Evolutionary conservation across 2,113 vertebrate genomes (phyloP).

Genomic region (Onychorhynchus coronatus): DNA sequence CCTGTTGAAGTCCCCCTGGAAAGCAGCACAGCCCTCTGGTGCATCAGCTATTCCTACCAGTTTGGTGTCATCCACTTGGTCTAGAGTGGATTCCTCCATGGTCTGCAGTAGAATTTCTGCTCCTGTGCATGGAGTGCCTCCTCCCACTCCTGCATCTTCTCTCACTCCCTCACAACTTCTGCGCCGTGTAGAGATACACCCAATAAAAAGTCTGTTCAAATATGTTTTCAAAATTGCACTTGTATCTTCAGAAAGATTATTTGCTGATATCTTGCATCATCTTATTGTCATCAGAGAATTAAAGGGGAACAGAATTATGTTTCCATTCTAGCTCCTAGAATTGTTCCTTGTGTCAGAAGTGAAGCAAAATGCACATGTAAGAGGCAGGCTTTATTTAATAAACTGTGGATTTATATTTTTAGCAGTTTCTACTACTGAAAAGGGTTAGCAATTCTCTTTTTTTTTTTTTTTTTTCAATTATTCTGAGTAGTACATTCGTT

Average conservation of each 20-base stretch:
- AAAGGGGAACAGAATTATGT: not conserved
- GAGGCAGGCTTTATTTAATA: not conserved
- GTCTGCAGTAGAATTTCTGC: not conserved
- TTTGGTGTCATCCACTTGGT: not conserved
- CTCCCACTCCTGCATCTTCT: not conserved
- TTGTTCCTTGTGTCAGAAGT: not conserved
- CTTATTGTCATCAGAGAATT: not conserved
- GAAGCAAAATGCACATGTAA: not conserved
- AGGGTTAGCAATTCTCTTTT: not conserved
- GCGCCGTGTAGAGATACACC: not conserved
- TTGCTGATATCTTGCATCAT: not conserved
- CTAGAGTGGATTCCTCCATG: rapidly evolving
- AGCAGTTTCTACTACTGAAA: not conserved
- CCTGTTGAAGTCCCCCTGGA: not conserved
- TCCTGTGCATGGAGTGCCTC: not conserved
- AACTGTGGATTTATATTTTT: not conserved
- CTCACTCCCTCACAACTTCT: not conserved
- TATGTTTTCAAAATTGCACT: not conserved
- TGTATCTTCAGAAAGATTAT: not conserved
- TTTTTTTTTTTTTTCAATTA: not conserved
- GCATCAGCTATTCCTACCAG: not conserved
- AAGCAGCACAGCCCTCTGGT: not conserved
- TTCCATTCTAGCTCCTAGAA: not conserved
- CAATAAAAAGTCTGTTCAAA: not conserved
- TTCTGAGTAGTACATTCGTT: not conserved